Percentiles rank a stretch among this genome's conserved stretches.
Evolutionary conservation across 2,113 vertebrate genomes (phyloP).

Genomic region (Rhinolophus sinicus): DNA sequence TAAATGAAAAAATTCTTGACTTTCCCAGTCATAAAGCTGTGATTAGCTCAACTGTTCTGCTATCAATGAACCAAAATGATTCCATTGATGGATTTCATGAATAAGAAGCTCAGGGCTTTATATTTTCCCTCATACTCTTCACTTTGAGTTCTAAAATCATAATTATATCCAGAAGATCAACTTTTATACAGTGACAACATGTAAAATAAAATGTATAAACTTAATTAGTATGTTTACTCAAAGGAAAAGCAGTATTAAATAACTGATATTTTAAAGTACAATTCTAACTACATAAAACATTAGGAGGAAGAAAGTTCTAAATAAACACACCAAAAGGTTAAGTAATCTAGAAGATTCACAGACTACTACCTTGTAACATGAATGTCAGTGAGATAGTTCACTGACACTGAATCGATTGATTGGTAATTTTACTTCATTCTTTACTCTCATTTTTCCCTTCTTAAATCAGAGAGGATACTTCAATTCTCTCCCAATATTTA

Average conservation of each 20-base stretch:
- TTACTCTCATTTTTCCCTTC: neutral
- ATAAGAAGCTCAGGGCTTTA: neutral
- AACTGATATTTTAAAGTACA: neutral
- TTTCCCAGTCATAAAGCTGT: slow-evolving; percentile 27
- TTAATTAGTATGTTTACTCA: neutral
- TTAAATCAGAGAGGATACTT: neutral
- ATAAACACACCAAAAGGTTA: neutral
- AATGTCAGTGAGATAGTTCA: neutral
- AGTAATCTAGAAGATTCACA: neutral
- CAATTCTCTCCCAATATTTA: neutral
- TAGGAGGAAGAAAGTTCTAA: neutral
- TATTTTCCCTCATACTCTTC: neutral
- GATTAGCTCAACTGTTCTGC: neutral
- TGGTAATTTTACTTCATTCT: neutral
- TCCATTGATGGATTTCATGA: slow-evolving; percentile 2
- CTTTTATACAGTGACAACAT: neutral
- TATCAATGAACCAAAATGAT: slow-evolving; percentile 22
- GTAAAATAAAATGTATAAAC: neutral
- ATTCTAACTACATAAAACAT: neutral
- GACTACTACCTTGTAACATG: neutral
- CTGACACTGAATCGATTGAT: neutral
- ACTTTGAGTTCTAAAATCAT: neutral
- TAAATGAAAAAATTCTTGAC: slow-evolving; percentile 28
- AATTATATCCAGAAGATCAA: neutral
- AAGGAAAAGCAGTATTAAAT: slow-evolving; percentile 30